Percentiles rank a stretch among this genome's conserved stretches.
These are phyloP conservation scores for Elaphurus davidianus DNA, from an alignment of 2,113 vertebrate species.

Conservation along the genomic window DNA sequence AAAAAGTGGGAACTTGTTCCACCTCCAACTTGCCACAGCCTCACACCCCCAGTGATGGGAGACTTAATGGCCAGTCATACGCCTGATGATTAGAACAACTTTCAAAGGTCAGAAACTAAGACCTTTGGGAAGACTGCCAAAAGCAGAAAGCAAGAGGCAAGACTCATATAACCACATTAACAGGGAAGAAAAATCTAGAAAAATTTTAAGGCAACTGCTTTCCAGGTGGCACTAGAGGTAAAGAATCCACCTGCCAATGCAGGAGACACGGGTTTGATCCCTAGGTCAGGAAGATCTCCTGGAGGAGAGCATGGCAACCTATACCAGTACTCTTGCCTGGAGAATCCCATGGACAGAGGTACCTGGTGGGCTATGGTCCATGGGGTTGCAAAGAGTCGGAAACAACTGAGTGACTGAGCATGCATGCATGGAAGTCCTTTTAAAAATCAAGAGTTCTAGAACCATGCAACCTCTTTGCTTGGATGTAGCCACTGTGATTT, in stretches of 20 bases:
- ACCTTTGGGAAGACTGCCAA: not conserved
- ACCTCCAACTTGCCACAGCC: not conserved
- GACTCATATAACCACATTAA: not conserved
- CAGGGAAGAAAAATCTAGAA: conserved; percentile 30
- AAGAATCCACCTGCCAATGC: not conserved
- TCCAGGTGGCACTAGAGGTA: not conserved
- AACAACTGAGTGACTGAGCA: not conserved
- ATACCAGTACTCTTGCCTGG: not conserved
- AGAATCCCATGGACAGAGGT: not conserved
- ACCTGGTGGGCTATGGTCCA: not conserved
- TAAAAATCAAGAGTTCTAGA: not conserved
- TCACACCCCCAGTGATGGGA: not conserved
- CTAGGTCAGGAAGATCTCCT: not conserved
- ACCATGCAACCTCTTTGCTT: not conserved
- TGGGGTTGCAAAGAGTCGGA: not conserved
- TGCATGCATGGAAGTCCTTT: not conserved
- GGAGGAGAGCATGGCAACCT: not conserved
- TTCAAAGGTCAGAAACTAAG: not conserved
- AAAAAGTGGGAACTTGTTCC: not conserved
- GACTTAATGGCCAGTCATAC: not conserved
- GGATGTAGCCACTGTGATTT: not conserved
- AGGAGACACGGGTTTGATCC: not conserved
- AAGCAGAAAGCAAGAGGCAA: not conserved
- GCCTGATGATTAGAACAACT: not conserved
- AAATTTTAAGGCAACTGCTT: not conserved